phyloP scores from a whole-genome alignment of 2,888 invertebrate genomes.

The Trilocha varians region DNA sequence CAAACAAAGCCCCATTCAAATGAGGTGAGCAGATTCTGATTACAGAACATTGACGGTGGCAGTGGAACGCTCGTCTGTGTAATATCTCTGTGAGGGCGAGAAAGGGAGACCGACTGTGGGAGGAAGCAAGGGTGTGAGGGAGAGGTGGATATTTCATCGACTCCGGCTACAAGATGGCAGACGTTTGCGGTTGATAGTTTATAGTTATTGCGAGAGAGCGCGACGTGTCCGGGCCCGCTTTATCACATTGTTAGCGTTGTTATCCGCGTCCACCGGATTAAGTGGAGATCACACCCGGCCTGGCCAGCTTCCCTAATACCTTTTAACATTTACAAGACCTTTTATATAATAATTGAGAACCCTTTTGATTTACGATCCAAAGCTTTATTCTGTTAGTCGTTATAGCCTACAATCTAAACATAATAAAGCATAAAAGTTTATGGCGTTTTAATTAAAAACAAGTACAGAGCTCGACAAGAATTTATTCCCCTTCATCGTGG shows the following conservation, averaged over 20 bases:
- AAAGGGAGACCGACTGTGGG: constrained; percentile 31
- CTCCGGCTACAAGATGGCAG: constrained; percentile 68
- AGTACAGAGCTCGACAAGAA: constrained; percentile 42
- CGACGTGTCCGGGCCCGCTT: constrained; percentile 62
- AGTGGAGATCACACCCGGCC: constrained; percentile 52
- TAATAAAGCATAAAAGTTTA: constrained; percentile 41
- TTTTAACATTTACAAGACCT: constrained; percentile 40
- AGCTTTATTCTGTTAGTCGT: constrained; percentile 13
- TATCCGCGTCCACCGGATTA: constrained; percentile 65
- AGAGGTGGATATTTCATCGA: constrained; percentile 63
- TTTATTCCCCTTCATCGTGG: constrained; percentile 50
- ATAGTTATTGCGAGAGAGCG: constrained; percentile 70
- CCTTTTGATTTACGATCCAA: constrained; percentile 17
- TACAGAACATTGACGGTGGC: constrained; percentile 14
- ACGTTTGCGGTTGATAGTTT: constrained; percentile 72
- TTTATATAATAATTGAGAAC: constrained; percentile 19
- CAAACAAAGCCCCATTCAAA: neutral
- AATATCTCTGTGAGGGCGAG: constrained; percentile 28
- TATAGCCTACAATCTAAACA: constrained; percentile 22
- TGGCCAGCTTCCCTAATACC: constrained; percentile 45
- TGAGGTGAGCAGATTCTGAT: constrained; percentile 6
- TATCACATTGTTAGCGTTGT: constrained; percentile 71
- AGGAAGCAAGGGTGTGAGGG: constrained; percentile 31
- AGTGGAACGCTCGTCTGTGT: constrained; percentile 32
- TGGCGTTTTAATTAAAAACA: constrained; percentile 65